Base-by-base conservation (phyloP, 2,113 vertebrate species). In the Pitta sordida region DNA sequence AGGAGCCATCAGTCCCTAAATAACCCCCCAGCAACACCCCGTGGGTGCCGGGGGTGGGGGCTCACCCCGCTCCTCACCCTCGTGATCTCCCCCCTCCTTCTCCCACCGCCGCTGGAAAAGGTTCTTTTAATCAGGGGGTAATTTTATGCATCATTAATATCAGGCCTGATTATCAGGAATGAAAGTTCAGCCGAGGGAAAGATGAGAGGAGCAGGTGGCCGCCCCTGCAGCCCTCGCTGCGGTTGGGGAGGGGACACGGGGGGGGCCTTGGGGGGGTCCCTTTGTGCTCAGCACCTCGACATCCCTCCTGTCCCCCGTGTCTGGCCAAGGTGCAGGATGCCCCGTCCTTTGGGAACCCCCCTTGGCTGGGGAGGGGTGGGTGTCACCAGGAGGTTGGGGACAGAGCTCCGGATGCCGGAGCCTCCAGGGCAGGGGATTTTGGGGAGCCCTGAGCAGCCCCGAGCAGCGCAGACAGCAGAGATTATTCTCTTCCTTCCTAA, bases 71-170 rank as follows among this genome's bases (percentile, higher is more conserved):
- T n/a, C 24, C 70, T 74, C 63, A 1, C 55, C 74, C 6, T 2
- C 30, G 3, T 60, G 43, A 85, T 85, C 46, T 51, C 36, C 76
- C 24, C 7, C 36, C 23, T 5, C 39, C 39, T 41, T 14, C 39
- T 14, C 39, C 39, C 0, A 12, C 69, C 0, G 13, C 22, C 15
- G 58, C 88, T 53, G 62, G 67, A 29, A 92, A 94, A 96, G 91
- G 90, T 94, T 86, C 91, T 73, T 90, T 90, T 93, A 96, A 96
- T 95, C 86, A 96, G 81, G 68, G n/a, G 51, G 13, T 83, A 93
- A 96, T 96, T 95, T 86, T 24, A 67, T 80, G 71, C 87, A 26
- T 91, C 86, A 59, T 94, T 95, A 91, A 94, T 71, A 49, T 73
- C 80, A 26, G 90, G 49, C n/a, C 86, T 96, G 76, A 95, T 94